Conservation (phyloP, 2,888 invertebrate genomes). For the Stramonita haemastoma region DNA sequence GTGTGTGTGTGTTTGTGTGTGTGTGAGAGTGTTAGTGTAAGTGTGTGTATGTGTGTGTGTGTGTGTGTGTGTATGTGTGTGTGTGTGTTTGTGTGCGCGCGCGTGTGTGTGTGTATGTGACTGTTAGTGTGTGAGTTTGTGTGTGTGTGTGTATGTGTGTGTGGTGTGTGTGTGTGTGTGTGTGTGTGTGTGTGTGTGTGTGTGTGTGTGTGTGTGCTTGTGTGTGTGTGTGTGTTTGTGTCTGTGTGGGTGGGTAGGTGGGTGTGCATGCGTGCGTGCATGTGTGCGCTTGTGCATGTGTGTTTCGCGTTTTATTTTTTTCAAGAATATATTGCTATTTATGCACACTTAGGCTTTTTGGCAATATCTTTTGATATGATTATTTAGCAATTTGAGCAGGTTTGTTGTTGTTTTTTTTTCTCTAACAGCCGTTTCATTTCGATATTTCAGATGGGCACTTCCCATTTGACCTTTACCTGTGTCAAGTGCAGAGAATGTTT, state of each 20-base stretch:
- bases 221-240: neutral
- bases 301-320: neutral
- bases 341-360: too few species aligned
- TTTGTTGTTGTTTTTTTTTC: too few species aligned
- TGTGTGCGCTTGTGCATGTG: neutral
- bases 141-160: neutral
- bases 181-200: neutral
- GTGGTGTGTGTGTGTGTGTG: too few species aligned
- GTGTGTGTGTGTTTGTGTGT: too few species aligned
- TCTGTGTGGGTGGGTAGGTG: neutral
- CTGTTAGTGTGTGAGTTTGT: neutral
- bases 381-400: too few species aligned
- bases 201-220: neutral
- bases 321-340: too few species aligned
- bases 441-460: too few species aligned
- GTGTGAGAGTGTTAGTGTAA: too few species aligned
- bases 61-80: neutral
- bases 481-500: too few species aligned
- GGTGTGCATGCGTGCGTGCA: neutral
- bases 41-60: neutral
- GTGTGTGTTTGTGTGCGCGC: neutral
- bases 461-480: too few species aligned
- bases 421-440: too few species aligned
- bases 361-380: neutral
- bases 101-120: neutral